Evolutionary conservation across 2,113 vertebrate genomes (phyloP).

Genomic region (Girardinichthys multiradiatus): DNA sequence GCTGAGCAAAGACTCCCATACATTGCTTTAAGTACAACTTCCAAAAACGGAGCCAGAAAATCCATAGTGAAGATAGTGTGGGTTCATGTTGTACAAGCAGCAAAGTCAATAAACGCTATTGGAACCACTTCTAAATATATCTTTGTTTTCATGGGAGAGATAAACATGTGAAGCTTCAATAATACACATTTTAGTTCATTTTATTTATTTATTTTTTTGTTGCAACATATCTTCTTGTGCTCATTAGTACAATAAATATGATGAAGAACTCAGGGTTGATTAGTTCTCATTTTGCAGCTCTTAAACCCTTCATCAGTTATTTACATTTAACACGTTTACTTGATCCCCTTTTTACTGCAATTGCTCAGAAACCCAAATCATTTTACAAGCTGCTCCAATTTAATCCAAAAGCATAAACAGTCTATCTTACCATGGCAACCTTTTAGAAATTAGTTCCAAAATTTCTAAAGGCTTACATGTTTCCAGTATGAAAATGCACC

Average conservation of each 20-base stretch:
- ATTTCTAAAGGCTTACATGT: neutral
- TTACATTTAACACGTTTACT: neutral
- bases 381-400: slow-evolving; percentile 6
- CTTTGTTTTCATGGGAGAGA: neutral
- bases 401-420: slow-evolving; percentile 47
- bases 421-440: slow-evolving; percentile 13
- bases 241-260: neutral
- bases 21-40: slow-evolving; percentile 9
- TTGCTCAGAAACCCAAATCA: neutral
- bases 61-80: slow-evolving; percentile 3
- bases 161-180: neutral
- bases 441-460: neutral
- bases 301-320: neutral
- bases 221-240: too few species aligned
- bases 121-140: neutral
- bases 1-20: neutral
- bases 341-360: slow-evolving; percentile 1
- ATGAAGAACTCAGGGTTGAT: neutral
- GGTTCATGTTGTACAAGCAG: neutral
- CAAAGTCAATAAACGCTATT: slow-evolving; percentile 32
- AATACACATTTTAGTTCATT: neutral
- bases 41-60: slow-evolving; percentile 17
- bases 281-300: slow-evolving; percentile 7
- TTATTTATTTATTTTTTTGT: neutral
- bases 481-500: neutral